A percentile compares a stretch with the other conserved stretches of the same genome.
Evolutionary conservation across 2,888 invertebrate species (phyloP).

Genomic region (Mylabris sibirica): DNA sequence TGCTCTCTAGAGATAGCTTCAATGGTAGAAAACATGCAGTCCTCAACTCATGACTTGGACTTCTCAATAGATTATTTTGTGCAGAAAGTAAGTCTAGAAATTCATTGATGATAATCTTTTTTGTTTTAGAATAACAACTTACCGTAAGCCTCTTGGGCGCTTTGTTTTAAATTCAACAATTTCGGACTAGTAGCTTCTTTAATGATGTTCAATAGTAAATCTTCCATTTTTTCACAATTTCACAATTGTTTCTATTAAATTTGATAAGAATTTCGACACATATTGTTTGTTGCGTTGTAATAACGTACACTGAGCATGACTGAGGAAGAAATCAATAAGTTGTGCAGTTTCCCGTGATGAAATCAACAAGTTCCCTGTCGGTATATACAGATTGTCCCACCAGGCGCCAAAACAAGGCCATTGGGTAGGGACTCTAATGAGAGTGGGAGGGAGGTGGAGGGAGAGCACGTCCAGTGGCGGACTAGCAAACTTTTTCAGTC

Average conservation of each 20-base stretch:
- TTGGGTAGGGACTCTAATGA: too few relatives aligned
- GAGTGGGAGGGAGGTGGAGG: too few relatives aligned
- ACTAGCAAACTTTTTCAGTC: too few relatives aligned
- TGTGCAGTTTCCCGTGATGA: not conserved
- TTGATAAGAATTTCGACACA: not conserved
- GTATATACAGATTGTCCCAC: not conserved
- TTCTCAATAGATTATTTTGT: constrained; percentile 77
- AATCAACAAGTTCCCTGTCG: not conserved
- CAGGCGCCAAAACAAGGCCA: too few relatives aligned
- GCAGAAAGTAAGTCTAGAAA: constrained; percentile 78
- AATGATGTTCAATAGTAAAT: constrained; percentile 82
- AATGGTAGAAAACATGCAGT: constrained; percentile 85
- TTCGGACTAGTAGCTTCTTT: constrained; percentile 86
- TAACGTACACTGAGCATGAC: not conserved
- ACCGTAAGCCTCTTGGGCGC: constrained; percentile 90
- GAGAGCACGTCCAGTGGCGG: too few relatives aligned
- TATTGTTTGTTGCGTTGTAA: not conserved
- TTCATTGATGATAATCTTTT: not conserved
- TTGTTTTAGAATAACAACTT: constrained; percentile 45
- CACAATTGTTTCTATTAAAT: not conserved
- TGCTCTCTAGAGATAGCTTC: constrained; percentile 87
- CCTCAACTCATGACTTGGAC: constrained; percentile 83
- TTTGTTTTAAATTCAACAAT: constrained; percentile 75
- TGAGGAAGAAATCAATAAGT: not conserved
- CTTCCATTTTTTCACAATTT: constrained; percentile 83